Percentiles rank a stretch among this genome's conserved stretches.
Evolutionary conservation across 1,140 invertebrate species (phyloP).

Genomic region (Zaprionus ghesquierei): DNA sequence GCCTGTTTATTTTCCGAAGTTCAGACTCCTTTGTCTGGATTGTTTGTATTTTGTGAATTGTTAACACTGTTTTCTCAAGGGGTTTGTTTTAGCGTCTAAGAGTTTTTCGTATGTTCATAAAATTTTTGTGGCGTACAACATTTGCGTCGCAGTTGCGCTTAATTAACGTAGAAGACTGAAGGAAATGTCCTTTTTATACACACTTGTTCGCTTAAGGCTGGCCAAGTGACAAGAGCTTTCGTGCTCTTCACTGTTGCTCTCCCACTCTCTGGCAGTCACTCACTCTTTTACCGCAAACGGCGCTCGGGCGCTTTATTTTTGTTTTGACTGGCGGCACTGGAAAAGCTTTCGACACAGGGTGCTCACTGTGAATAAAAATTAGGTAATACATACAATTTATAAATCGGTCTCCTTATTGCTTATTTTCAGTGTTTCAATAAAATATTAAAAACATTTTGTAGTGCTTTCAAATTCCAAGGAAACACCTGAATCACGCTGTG

Average conservation of each 20-base stretch:
- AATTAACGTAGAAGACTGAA: slow-evolving; percentile 76
- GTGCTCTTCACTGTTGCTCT: slow-evolving; percentile 9
- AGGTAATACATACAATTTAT: too few species aligned
- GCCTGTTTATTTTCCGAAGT: neutral
- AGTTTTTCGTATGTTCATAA: slow-evolving; percentile 3
- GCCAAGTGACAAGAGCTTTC: slow-evolving; percentile 50
- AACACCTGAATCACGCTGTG: slow-evolving; percentile 5
- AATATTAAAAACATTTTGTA: neutral
- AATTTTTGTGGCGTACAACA: slow-evolving; percentile 49
- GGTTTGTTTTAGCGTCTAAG: slow-evolving; percentile 26
- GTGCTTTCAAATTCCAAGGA: neutral
- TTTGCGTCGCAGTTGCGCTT: slow-evolving; percentile 63
- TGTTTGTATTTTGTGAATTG: neutral
- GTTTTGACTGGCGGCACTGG: slow-evolving; percentile 42
- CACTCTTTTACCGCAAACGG: slow-evolving; percentile 7
- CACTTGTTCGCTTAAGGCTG: slow-evolving; percentile 79
- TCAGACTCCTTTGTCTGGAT: neutral
- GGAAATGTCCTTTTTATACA: slow-evolving; percentile 80
- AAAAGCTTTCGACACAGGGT: slow-evolving; percentile 32
- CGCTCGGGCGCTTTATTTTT: slow-evolving; percentile 27
- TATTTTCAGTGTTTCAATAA: neutral
- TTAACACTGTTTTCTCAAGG: neutral
- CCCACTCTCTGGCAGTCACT: neutral
- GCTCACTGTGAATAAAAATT: neutral
- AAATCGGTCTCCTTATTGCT: neutral